Conservation (phyloP, 2,113 vertebrate genomes). For the Telmatochromis bifrenatus region DNA sequence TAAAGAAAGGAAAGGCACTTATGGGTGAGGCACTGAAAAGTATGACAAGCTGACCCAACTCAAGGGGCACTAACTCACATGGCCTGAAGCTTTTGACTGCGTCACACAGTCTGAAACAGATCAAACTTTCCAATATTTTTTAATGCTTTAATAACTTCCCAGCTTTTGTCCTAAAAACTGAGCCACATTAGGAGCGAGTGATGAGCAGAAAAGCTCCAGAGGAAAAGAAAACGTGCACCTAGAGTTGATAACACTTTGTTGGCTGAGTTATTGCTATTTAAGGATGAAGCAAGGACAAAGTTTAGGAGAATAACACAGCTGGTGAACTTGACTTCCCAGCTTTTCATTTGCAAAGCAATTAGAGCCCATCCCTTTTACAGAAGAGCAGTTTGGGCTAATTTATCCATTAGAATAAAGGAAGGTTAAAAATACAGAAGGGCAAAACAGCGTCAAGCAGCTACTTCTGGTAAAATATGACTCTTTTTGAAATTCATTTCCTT, state of each 20-base stretch:
- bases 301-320: background rate
- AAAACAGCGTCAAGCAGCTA: background rate
- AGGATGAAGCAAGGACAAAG: background rate
- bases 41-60: background rate
- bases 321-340: background rate
- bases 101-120: background rate
- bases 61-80: background rate
- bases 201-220: background rate
- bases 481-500: background rate
- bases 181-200: background rate
- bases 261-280: background rate
- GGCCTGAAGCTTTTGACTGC: background rate
- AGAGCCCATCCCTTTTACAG: background rate
- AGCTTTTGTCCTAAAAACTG: background rate
- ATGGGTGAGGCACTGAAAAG: background rate
- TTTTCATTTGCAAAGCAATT: slow-evolving; percentile 3
- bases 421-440: background rate
- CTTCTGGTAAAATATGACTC: background rate
- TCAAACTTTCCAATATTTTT: background rate
- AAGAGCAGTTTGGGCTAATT: background rate
- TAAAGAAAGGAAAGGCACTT: background rate
- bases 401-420: background rate
- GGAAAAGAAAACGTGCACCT: background rate
- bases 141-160: background rate
- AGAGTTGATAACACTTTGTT: background rate